Conservation (phyloP, 2,888 invertebrate species). For the Strigamia transsilvanica region DNA sequence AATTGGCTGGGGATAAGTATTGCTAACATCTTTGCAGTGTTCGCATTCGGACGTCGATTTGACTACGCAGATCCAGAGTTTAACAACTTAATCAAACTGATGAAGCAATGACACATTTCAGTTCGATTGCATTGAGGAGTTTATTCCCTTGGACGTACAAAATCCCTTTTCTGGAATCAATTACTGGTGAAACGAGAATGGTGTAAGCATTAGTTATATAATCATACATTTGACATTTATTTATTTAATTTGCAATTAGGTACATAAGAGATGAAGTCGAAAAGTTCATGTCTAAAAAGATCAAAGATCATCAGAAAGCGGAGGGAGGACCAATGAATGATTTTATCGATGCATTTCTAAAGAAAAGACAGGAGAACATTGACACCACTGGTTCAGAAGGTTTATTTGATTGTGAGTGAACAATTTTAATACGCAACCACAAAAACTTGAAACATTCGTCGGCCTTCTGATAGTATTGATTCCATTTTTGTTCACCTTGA, state of each 20-base stretch:
- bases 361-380: neutral
- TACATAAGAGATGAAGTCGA: neutral
- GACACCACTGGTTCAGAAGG: neutral
- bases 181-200: constrained; percentile 14
- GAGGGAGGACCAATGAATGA: neutral
- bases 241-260: neutral
- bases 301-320: neutral
- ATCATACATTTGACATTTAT: neutral
- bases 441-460: too few relatives aligned
- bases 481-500: too few relatives aligned
- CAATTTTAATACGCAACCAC: too few relatives aligned
- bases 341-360: constrained; percentile 7
- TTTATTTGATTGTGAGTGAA: neutral
- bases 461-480: too few relatives aligned
- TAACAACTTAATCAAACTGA: neutral
- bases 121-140: neutral
- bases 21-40: neutral
- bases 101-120: neutral
- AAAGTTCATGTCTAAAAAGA: neutral
- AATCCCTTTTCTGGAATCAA: neutral
- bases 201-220: neutral
- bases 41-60: neutral
- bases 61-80: neutral
- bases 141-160: constrained; percentile 14
- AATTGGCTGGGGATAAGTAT: constrained; percentile 1